Conservation (phyloP, 2,113 vertebrate genomes). For the Ifrita kowaldi region DNA sequence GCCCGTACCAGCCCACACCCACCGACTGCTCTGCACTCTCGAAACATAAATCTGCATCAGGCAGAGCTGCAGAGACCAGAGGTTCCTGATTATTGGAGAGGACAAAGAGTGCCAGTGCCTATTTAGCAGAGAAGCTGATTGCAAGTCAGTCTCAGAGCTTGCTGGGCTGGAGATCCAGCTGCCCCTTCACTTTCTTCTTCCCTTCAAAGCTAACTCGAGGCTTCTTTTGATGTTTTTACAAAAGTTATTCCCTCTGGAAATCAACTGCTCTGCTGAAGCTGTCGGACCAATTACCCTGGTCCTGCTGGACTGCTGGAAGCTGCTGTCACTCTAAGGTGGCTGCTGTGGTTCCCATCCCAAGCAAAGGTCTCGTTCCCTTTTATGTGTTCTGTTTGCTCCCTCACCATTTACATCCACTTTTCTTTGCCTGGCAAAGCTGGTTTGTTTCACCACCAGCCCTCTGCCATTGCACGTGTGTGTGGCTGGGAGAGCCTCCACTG, state of each 20-base stretch:
- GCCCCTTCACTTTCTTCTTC: neutral
- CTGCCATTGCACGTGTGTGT: neutral
- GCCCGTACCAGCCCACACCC: neutral
- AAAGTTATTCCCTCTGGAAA: neutral
- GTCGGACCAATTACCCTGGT: neutral
- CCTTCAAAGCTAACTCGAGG: neutral
- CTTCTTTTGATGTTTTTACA: neutral
- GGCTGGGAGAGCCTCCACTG: neutral
- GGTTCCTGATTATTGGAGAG: neutral
- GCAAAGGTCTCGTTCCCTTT: fast-evolving
- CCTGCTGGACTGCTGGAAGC: neutral
- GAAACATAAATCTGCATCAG: neutral
- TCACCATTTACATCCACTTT: neutral
- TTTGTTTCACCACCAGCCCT: neutral
- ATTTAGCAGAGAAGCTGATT: neutral
- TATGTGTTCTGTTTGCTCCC: neutral
- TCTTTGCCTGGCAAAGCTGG: neutral
- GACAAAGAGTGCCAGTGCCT: neutral
- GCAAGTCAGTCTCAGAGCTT: neutral
- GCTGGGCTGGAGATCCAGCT: neutral
- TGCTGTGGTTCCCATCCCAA: neutral
- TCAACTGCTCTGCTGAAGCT: neutral
- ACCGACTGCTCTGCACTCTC: neutral
- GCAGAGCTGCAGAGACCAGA: neutral
- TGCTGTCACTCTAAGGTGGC: no score